Conservation (phyloP, 2,113 vertebrate genomes). For the Mustelus asterias region DNA sequence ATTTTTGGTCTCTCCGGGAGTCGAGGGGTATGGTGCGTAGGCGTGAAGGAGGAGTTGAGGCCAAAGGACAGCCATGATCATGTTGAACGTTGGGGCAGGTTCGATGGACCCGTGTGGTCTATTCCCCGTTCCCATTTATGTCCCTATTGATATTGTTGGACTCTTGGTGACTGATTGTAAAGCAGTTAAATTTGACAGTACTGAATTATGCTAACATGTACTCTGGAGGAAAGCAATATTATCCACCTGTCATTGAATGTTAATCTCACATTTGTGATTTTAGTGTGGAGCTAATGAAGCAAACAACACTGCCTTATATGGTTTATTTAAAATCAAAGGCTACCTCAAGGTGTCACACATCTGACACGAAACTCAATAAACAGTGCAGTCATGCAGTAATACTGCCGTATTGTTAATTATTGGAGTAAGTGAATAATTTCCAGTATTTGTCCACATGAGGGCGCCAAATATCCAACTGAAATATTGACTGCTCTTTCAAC, state of each 20-base stretch:
- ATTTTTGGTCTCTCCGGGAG: too few species aligned
- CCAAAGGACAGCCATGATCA: not conserved
- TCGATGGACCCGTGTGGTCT: not conserved
- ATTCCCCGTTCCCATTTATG: not conserved
- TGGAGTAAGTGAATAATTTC: not conserved
- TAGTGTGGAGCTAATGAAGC: not conserved
- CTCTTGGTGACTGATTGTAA: not conserved
- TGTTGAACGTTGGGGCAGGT: not conserved
- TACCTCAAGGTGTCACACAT: not conserved
- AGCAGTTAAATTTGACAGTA: not conserved
- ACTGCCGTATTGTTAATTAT: too few species aligned
- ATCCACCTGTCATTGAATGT: not conserved
- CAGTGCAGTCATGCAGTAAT: not conserved
- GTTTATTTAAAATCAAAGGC: not conserved
- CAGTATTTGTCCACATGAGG: conserved; percentile 16
- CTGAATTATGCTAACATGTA: not conserved
- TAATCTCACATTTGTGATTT: not conserved
- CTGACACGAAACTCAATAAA: not conserved
- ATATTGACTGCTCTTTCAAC: conserved; percentile 7
- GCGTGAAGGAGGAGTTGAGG: not conserved
- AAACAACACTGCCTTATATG: not conserved
- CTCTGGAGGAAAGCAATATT: not conserved
- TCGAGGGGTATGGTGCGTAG: not conserved
- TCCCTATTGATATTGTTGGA: not conserved
- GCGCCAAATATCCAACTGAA: conserved; percentile 5